A percentile compares a stretch with the other conserved stretches of the same genome.
These are phyloP conservation scores for Drosophila prosaltans DNA, from an alignment of 1,140 invertebrate genomes.

Conservation along the genomic window DNA sequence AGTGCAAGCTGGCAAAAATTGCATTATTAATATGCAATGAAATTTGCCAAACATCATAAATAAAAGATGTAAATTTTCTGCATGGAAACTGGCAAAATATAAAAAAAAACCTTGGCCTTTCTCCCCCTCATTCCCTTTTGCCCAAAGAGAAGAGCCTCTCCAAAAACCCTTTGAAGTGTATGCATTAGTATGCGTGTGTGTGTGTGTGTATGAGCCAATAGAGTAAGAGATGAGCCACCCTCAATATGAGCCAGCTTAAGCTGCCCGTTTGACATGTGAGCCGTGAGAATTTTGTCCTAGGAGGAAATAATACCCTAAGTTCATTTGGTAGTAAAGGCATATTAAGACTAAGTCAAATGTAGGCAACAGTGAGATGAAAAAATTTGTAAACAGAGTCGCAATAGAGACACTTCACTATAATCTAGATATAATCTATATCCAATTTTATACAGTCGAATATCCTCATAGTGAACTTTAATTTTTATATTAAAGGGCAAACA, in stretches of 20 bases:
- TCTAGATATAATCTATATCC: too few relatives aligned
- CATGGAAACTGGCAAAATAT: conserved; percentile 19
- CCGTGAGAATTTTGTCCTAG: conserved; percentile 10
- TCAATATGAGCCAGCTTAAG: conserved; percentile 20
- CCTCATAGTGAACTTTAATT: too few relatives aligned
- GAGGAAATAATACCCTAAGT: neutral
- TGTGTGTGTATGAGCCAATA: conserved; percentile 10
- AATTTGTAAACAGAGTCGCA: too few relatives aligned
- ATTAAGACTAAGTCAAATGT: too few relatives aligned
- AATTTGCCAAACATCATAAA: conserved; percentile 77
- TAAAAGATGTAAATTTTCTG: conserved; percentile 70
- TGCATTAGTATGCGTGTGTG: neutral
- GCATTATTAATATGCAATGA: conserved; percentile 81
- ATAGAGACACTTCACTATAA: too few relatives aligned
- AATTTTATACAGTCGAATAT: too few relatives aligned
- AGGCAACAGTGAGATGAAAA: neutral
- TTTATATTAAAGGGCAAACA: too few relatives aligned
- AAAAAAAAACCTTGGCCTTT: conserved; percentile 2
- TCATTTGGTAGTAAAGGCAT: neutral
- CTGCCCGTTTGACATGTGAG: conserved; percentile 15
- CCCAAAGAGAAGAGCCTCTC: conserved; percentile 22
- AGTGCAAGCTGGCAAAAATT: conserved; percentile 58
- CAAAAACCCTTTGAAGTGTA: conserved; percentile 55
- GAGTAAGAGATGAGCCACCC: conserved; percentile 14
- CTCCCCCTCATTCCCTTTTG: neutral